These are phyloP conservation scores for Drosophila bocki DNA, from an alignment of 1,140 invertebrate species.

Conservation along the genomic window DNA sequence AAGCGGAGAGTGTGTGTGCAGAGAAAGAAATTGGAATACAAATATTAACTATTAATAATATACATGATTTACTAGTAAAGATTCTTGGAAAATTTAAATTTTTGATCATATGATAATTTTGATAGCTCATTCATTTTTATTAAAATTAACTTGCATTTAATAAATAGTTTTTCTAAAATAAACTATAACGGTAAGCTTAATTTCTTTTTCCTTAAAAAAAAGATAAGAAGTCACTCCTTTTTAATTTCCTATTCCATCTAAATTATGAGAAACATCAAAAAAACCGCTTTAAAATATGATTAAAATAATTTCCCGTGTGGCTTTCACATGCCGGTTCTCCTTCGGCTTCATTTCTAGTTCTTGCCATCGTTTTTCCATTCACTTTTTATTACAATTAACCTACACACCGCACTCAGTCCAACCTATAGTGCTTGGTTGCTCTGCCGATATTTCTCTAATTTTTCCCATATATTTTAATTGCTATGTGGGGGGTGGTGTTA, in stretches of 20 bases:
- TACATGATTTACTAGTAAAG: too few species aligned
- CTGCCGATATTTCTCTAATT: background rate
- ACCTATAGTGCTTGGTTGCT: background rate
- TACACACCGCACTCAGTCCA: slow-evolving; percentile 14
- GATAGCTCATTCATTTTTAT: too few species aligned
- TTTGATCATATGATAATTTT: too few species aligned
- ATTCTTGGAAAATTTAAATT: too few species aligned
- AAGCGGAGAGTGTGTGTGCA: background rate
- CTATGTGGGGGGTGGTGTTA: slow-evolving; percentile 47
- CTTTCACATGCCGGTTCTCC: slow-evolving; percentile 63
- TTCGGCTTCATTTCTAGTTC: slow-evolving; percentile 35
- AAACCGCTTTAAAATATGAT: background rate
- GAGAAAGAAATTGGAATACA: background rate
- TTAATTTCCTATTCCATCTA: too few species aligned
- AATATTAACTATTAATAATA: too few species aligned
- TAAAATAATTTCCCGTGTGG: slow-evolving; percentile 10
- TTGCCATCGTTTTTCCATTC: slow-evolving; percentile 50
- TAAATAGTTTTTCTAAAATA: too few species aligned
- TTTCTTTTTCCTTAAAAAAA: too few species aligned
- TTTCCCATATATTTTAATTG: slow-evolving; percentile 32
- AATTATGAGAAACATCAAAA: background rate
- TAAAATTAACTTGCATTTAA: too few species aligned
- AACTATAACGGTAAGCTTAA: too few species aligned
- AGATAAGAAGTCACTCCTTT: too few species aligned
- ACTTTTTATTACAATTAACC: slow-evolving; percentile 58